phyloP scores from a whole-genome alignment of 2,888 invertebrate genomes.

The Pyrocoelia pectoralis region DNA sequence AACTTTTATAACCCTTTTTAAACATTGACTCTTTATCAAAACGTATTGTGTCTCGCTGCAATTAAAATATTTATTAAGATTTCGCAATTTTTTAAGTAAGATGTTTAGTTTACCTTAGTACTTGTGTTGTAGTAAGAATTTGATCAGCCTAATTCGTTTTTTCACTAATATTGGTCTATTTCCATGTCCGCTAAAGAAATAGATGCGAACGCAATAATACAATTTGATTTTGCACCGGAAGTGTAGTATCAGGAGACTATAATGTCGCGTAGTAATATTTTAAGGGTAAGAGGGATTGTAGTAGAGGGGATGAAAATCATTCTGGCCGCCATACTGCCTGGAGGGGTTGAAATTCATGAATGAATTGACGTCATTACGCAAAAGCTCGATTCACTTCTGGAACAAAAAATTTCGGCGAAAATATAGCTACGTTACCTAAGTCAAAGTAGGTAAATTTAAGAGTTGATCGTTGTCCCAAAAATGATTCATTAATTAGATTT shows the following conservation, averaged over 20 bases:
- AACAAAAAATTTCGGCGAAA: conserved; percentile 2
- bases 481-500: conserved; percentile 10
- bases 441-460: background rate
- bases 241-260: conserved; percentile 40
- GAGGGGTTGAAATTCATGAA: conserved; percentile 49
- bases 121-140: too few species aligned
- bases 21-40: background rate
- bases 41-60: too few species aligned
- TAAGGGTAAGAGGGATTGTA: conserved; percentile 25
- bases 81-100: too few species aligned
- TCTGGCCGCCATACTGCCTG: conserved; percentile 36
- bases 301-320: conserved; percentile 22
- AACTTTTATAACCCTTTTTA: background rate
- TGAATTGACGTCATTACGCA: conserved; percentile 49
- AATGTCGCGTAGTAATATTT: conserved; percentile 22
- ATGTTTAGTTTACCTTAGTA: too few species aligned
- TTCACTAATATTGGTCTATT: too few species aligned
- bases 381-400: conserved; percentile 20
- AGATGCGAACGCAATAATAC: background rate
- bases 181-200: too few species aligned
- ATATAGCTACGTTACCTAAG: background rate
- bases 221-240: conserved; percentile 34
- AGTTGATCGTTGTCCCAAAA: background rate
- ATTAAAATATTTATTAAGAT: too few species aligned
- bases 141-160: too few species aligned